These are phyloP conservation scores for Calameuta idolon DNA, from an alignment of 2,888 invertebrate species.

Conservation along the genomic window DNA sequence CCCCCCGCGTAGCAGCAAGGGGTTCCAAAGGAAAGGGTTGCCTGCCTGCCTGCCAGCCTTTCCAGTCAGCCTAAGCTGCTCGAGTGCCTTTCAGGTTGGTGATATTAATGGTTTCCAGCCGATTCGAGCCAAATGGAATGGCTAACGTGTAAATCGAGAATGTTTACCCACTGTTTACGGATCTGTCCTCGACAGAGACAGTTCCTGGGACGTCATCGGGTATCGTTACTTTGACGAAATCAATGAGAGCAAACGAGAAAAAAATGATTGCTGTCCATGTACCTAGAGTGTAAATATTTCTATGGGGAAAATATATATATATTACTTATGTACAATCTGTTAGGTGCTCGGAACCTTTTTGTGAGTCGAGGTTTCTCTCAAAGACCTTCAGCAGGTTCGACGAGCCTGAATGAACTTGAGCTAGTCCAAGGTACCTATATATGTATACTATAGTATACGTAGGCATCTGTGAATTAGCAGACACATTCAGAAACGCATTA, in stretches of 20 bases:
- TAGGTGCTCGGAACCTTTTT: background rate
- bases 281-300: background rate
- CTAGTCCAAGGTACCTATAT: background rate
- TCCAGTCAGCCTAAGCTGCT: slow-evolving; percentile 34
- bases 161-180: slow-evolving; percentile 43
- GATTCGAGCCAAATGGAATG: slow-evolving; percentile 54
- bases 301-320: background rate
- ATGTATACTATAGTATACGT: background rate
- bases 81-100: slow-evolving; percentile 45
- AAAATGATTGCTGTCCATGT: background rate
- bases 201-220: slow-evolving; percentile 30
- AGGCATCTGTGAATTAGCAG: slow-evolving; percentile 7
- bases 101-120: slow-evolving; percentile 51
- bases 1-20: slow-evolving; percentile 15
- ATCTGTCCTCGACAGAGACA: slow-evolving; percentile 27
- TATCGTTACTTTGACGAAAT: background rate
- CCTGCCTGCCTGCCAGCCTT: slow-evolving; percentile 23
- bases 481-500: slow-evolving; percentile 23
- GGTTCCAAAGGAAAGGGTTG: slow-evolving; percentile 31
- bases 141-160: slow-evolving; percentile 57
- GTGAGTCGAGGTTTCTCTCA: background rate
- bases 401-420: background rate
- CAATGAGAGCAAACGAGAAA: background rate
- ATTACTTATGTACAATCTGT: background rate
- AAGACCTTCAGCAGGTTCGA: background rate